Evolutionary conservation across 2,797 vertebrate species (phyloP).

Genomic region (Falco columbarius): DNA sequence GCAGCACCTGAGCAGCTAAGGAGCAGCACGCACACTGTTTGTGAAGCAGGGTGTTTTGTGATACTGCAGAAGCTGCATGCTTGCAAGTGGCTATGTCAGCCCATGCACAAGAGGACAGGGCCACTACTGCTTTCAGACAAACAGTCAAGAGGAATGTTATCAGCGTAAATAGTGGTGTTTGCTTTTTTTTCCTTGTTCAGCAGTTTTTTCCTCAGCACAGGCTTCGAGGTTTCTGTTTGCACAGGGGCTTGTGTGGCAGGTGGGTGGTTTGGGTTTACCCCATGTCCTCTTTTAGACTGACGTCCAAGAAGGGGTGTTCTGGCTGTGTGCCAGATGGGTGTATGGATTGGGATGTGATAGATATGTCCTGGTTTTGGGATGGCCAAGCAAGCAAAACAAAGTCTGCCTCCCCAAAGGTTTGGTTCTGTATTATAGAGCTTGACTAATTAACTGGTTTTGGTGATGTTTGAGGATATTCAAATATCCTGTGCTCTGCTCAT

Average conservation of each 20-base stretch:
- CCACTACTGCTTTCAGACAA: background rate
- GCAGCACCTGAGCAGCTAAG: background rate
- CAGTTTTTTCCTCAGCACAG: background rate
- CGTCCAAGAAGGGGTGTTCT: fast-evolving
- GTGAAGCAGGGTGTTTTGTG: background rate
- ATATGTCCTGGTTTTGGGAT: background rate
- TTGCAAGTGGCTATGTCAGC: background rate
- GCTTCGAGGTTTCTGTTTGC: background rate
- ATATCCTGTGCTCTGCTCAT: background rate
- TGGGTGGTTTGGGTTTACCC: background rate
- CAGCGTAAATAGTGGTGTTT: background rate
- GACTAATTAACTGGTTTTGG: background rate
- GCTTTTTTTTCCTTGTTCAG: background rate
- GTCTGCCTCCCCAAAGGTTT: background rate
- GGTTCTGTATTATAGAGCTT: slow-evolving; percentile 1
- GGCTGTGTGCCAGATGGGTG: background rate
- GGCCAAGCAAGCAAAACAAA: background rate
- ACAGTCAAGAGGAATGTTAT: fast-evolving
- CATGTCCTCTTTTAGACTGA: background rate
- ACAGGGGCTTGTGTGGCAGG: background rate
- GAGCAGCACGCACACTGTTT: background rate
- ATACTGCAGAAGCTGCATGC: background rate
- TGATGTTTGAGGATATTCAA: slow-evolving; percentile 13
- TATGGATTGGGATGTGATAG: background rate
- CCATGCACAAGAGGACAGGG: background rate